A percentile compares a stretch with the other conserved stretches of the same genome.
Evolutionary conservation across 2,888 invertebrate genomes (phyloP).

Genomic region (Hydroisotoma schaefferi): DNA sequence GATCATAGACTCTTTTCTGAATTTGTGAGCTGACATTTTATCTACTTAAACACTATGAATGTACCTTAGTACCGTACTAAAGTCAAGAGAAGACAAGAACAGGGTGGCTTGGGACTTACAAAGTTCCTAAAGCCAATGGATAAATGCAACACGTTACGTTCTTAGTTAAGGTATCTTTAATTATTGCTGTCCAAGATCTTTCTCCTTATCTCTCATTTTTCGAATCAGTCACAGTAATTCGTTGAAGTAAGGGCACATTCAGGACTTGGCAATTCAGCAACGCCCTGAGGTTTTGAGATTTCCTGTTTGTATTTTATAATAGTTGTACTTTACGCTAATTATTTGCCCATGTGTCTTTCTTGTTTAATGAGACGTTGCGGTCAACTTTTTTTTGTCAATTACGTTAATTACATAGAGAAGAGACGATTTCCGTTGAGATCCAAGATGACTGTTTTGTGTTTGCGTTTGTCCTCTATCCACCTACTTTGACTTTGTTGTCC

Average conservation of each 20-base stretch:
- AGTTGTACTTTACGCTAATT: not conserved
- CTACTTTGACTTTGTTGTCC: not conserved
- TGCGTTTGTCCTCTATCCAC: not conserved
- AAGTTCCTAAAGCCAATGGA: not conserved
- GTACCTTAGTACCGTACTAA: not conserved
- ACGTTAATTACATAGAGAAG: not conserved
- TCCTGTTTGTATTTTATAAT: not conserved
- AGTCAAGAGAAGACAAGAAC: not conserved
- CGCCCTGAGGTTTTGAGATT: slow-evolving; percentile 4
- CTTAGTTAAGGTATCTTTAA: not conserved
- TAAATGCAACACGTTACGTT: not conserved
- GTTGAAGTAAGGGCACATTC: slow-evolving; percentile 14
- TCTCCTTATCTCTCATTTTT: not conserved
- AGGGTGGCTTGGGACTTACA: not conserved
- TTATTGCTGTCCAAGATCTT: slow-evolving; percentile 8
- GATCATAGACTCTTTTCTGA: not conserved
- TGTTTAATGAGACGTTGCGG: not conserved
- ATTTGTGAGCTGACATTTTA: not conserved
- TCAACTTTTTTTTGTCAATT: no score
- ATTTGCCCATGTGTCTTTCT: not conserved
- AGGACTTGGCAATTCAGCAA: not conserved
- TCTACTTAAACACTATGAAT: not conserved
- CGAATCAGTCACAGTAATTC: slow-evolving; percentile 13
- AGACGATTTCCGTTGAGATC: slow-evolving; percentile 12
- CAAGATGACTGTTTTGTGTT: slow-evolving; percentile 6